A percentile compares a stretch with the other conserved stretches of the same genome.
phyloP scores from a whole-genome alignment of 2,888 invertebrate species.

The Dorcus hopei region DNA sequence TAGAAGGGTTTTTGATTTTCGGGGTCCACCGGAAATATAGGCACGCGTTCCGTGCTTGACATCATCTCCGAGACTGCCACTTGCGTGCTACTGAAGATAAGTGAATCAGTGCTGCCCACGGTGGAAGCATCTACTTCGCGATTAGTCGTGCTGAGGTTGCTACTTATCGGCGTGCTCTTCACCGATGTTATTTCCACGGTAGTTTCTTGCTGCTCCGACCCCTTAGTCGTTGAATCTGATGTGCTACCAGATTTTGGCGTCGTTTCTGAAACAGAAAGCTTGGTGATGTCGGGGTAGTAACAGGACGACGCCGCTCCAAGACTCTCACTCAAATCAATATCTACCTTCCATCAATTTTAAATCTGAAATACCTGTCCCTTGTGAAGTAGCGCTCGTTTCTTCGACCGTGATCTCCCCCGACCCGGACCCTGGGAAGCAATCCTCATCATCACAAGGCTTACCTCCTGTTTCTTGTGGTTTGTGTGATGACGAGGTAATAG shows the following conservation, averaged over 20 bases:
- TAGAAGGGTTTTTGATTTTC: conserved; percentile 39
- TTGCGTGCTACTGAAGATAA: neutral
- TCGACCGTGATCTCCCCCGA: conserved; percentile 68
- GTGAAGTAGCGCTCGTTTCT: conserved; percentile 56
- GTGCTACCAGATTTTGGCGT: too few species aligned
- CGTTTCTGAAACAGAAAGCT: too few species aligned
- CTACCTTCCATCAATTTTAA: too few species aligned
- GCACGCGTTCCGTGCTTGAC: neutral
- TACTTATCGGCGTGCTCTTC: neutral
- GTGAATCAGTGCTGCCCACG: neutral
- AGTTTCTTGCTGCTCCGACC: too few species aligned
- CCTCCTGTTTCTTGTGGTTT: conserved; percentile 24
- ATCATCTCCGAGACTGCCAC: too few species aligned
- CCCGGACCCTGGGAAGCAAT: conserved; percentile 80
- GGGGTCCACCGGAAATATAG: conserved; percentile 8
- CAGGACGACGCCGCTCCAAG: too few species aligned
- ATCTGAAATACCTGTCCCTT: conserved; percentile 46
- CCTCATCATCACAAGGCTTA: conserved; percentile 70
- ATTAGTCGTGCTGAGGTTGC: neutral
- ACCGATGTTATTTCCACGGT: too few species aligned
- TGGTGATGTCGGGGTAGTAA: too few species aligned
- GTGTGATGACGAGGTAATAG: conserved; percentile 47
- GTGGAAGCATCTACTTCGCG: neutral
- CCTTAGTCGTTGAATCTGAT: too few species aligned
- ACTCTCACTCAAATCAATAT: too few species aligned